These are phyloP conservation scores for Nymphalis urticae DNA, from an alignment of 2,888 invertebrate species.

Conservation along the genomic window DNA sequence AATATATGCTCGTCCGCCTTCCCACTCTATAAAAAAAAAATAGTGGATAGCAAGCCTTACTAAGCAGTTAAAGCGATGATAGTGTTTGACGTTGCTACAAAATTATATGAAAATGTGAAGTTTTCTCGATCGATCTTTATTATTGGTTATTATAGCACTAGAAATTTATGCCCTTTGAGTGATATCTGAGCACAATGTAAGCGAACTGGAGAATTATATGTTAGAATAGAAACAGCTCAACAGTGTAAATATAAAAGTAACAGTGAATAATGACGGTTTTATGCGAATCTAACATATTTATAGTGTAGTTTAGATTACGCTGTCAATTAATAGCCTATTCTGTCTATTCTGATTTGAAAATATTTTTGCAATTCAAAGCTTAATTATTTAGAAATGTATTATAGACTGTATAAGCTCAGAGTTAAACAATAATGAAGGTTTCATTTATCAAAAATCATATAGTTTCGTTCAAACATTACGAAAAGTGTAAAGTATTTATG, in stretches of 20 bases:
- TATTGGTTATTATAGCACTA: constrained; percentile 7
- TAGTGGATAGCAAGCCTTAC: constrained; percentile 4
- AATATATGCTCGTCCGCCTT: no score
- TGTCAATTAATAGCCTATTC: no score
- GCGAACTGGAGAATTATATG: neutral
- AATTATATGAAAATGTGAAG: constrained; percentile 11
- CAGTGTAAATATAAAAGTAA: neutral
- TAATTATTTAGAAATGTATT: no score
- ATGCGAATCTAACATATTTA: no score
- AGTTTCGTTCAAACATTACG: neutral
- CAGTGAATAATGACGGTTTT: no score
- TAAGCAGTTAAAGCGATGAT: constrained; percentile 14
- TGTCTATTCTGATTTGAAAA: no score
- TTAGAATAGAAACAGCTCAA: neutral
- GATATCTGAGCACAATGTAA: neutral
- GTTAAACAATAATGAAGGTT: no score
- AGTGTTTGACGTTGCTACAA: constrained; percentile 12
- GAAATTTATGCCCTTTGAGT: constrained; percentile 10
- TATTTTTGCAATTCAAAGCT: no score
- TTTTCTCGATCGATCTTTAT: constrained; percentile 8
- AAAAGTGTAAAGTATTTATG: neutral
- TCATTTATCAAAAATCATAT: neutral
- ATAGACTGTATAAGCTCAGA: no score
- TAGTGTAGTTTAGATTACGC: no score
- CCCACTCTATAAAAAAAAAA: no score